phyloP scores from a whole-genome alignment of 2,888 invertebrate species.

The Chrysolina oricalcia region DNA sequence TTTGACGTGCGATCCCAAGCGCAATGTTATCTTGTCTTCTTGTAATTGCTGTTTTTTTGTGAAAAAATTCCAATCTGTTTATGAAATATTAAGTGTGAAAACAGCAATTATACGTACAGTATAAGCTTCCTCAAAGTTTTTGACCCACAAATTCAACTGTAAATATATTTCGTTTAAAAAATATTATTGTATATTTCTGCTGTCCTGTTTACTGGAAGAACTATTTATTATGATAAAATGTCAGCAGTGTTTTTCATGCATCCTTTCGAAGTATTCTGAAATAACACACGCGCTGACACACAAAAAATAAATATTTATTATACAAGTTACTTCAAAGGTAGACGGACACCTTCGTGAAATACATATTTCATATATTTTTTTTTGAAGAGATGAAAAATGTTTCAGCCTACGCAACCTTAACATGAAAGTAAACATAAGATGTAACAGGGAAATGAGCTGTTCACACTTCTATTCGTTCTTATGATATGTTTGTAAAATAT shows the following conservation, averaged over 20 bases:
- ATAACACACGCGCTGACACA: slow-evolving; percentile 3
- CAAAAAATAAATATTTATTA: slow-evolving; percentile 5
- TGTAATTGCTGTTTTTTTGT: not conserved
- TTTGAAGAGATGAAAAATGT: not conserved
- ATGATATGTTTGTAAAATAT: too few relatives aligned
- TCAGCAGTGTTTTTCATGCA: not conserved
- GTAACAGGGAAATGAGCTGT: too few relatives aligned
- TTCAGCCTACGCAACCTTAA: not conserved
- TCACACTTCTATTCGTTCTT: too few relatives aligned
- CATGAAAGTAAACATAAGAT: too few relatives aligned
- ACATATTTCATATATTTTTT: not conserved
- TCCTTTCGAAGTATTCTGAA: slow-evolving; percentile 12
- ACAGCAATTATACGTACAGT: too few relatives aligned
- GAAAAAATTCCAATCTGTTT: too few relatives aligned
- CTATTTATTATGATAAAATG: not conserved
- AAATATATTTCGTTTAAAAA: not conserved
- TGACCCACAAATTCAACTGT: not conserved
- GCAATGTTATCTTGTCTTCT: not conserved
- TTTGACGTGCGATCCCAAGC: too few relatives aligned
- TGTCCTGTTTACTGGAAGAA: not conserved
- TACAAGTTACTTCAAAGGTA: slow-evolving; percentile 18
- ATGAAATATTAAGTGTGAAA: too few relatives aligned
- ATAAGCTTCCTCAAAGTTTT: not conserved
- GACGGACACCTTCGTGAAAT: not conserved
- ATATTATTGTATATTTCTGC: slow-evolving; percentile 4